Evolutionary conservation across 2,113 vertebrate species (phyloP).

Genomic region (Alces alces): DNA sequence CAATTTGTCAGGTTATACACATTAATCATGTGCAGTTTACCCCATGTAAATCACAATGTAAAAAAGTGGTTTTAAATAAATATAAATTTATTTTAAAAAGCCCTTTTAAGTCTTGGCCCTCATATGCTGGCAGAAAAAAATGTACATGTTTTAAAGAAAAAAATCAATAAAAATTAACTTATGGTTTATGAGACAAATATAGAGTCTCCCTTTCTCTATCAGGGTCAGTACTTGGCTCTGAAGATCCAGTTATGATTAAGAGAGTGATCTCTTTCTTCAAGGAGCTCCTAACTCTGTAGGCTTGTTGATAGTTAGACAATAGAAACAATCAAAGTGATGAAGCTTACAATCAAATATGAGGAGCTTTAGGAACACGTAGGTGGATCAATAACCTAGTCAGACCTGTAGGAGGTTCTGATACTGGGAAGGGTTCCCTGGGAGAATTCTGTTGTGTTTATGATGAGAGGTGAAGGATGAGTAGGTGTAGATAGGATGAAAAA

Average conservation of each 20-base stretch:
- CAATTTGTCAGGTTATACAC: background rate
- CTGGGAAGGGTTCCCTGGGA: background rate
- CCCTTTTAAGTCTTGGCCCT: constrained; percentile 46
- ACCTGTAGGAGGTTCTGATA: background rate
- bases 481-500: background rate
- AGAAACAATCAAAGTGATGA: background rate
- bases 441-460: background rate
- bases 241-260: background rate
- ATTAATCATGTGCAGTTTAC: background rate
- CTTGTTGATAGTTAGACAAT: background rate
- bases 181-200: background rate
- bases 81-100: constrained; percentile 65
- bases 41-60: background rate
- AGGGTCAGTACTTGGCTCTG: background rate
- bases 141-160: constrained; percentile 33
- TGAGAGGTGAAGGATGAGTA: background rate
- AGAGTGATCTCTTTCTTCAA: background rate
- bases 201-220: background rate
- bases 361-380: background rate
- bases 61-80: background rate
- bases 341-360: background rate
- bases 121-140: constrained; percentile 55
- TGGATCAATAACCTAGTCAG: background rate
- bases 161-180: background rate
- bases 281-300: background rate